Conservation (phyloP, 2,113 vertebrate species). For the Spea multiplicata region DNA sequence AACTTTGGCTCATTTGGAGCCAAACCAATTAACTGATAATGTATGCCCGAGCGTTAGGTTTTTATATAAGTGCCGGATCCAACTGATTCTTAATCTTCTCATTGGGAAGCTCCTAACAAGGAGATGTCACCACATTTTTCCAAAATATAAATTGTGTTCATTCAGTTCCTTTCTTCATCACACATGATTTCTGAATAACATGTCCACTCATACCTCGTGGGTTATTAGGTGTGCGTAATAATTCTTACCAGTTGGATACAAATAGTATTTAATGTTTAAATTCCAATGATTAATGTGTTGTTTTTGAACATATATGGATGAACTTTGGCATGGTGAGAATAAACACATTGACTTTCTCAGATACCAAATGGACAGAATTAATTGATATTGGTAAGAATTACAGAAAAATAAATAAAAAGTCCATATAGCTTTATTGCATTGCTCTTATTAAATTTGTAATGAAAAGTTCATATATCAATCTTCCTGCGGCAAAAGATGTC, state of each 20-base stretch:
- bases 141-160: neutral
- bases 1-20: too few species aligned
- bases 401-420: constrained; percentile 2
- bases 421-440: neutral
- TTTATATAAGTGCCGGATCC: too few species aligned
- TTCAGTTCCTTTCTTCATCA: neutral
- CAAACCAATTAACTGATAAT: too few species aligned
- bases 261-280: too few species aligned
- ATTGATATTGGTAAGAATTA: constrained; percentile 9
- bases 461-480: constrained; percentile 38
- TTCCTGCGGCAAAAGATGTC: constrained; percentile 29
- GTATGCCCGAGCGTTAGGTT: too few species aligned
- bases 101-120: too few species aligned
- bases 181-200: neutral
- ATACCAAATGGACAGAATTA: constrained; percentile 34
- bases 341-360: neutral
- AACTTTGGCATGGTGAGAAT: neutral
- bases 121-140: too few species aligned
- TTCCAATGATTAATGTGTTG: neutral
- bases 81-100: too few species aligned
- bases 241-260: neutral
- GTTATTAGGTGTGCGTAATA: neutral
- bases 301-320: neutral
- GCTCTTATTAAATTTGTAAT: constrained; percentile 3
- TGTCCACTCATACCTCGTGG: neutral